Evolutionary conservation across 2,113 vertebrate species (phyloP).

Genomic region (Callipepla californica): DNA sequence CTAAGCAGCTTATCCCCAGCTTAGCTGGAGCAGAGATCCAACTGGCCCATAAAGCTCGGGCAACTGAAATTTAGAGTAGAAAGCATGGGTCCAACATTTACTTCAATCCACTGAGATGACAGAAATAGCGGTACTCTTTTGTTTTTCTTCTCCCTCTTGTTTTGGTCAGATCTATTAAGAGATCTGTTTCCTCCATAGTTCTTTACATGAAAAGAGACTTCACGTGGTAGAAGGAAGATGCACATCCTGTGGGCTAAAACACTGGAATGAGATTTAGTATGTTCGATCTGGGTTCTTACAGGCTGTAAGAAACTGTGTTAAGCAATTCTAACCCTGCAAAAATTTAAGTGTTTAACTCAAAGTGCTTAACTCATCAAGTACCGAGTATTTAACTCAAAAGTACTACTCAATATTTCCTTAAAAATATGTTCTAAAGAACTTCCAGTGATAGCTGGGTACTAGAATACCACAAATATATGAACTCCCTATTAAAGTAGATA

Average conservation of each 20-base stretch:
- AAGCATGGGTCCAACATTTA: background rate
- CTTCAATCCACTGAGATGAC: background rate
- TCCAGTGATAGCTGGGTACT: background rate
- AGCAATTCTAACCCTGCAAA: background rate
- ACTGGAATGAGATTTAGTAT: background rate
- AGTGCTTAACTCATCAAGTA: too few relatives aligned
- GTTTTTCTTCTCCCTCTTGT: background rate
- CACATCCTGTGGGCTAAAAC: background rate
- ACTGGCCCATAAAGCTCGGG: slow-evolving; percentile 21
- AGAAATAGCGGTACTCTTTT: accelerated
- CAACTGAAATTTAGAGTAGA: background rate
- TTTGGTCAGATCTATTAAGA: background rate
- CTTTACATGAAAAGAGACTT: background rate
- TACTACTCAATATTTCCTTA: background rate
- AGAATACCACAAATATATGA: accelerated
- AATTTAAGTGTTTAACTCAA: too few relatives aligned
- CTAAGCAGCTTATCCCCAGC: slow-evolving; percentile 18
- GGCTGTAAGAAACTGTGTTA: background rate
- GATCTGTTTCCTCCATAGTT: background rate
- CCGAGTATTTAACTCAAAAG: background rate
- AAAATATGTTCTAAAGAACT: background rate
- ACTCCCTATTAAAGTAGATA: too few relatives aligned
- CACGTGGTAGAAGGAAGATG: background rate
- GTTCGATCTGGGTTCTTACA: background rate
- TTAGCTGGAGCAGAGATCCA: background rate